Base-by-base conservation (phyloP, 2,888 invertebrate species). In the Xestobium rufovillosum region DNA sequence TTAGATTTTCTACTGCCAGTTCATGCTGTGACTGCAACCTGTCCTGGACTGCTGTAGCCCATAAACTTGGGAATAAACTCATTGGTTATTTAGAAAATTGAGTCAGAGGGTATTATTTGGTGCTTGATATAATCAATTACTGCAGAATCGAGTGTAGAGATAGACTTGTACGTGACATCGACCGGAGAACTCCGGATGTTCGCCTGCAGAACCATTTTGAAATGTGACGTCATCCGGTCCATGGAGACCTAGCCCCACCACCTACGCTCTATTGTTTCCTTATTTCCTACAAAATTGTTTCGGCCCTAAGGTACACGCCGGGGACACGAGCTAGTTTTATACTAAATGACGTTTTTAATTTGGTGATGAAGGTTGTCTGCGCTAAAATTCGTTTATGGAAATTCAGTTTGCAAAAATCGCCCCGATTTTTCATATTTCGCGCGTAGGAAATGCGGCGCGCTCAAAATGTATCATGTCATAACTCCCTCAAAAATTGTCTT, bases 231-330 rank as follows among this genome's bases (percentile, higher is more conserved):
- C 44, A 43, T 37, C 43, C 44, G 38, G 42, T 54, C 58, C 57
- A 50, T 34, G 14, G 55, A 53, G 60, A 55, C 54, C 45, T 41
- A 51, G 48, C 56, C 53, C 57, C 53, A 51, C 53, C 55, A 51
- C 53, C 55, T 56, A 54, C 51, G 57, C 53, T 57, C 59, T 51
- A 61, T 61, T 61, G 61, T 58, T 60, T 59, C 57, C 58, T 56
- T 56, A 59, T 61, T 61, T 59, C 59, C 58, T 58, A 60, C 57
- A 60, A 59, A n/a, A 61, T 59, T 60, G 60, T 59, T 61, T 59
- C 53, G 53, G 48, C 51, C 50, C 52, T 51, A 49, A 55, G 55
- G 51, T 42, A 44, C 40, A 48, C 57, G 45, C 51, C 29, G 29
- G 57, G 48, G n/a, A n/a, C n/a, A n/a, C n/a, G 57, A 50, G 38